A percentile compares a stretch with the other conserved stretches of the same genome.
phyloP scores from a whole-genome alignment of 2,797 vertebrate species.

The Rhincodon typus region DNA sequence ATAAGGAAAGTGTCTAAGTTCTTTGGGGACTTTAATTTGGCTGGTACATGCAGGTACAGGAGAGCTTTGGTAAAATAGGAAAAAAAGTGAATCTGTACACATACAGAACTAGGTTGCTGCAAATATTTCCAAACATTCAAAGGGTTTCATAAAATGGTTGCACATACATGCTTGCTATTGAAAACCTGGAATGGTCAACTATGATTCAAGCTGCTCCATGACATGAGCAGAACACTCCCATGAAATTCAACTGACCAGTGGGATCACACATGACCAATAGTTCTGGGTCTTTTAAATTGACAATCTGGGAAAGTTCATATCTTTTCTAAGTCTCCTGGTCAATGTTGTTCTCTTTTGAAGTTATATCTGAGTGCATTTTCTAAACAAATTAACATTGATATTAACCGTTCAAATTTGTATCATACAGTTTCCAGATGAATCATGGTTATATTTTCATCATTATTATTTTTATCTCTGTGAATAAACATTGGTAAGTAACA shows the following conservation, averaged over 20 bases:
- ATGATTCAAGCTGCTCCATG: background rate
- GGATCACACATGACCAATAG: background rate
- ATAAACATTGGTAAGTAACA: background rate
- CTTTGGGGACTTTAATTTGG: background rate
- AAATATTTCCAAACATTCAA: background rate
- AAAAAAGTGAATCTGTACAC: background rate
- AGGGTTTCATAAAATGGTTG: background rate
- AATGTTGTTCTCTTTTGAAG: background rate
- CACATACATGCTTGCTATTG: background rate
- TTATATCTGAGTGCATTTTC: background rate
- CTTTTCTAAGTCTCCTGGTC: background rate
- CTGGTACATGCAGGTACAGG: background rate
- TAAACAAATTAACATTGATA: background rate
- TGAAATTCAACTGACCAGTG: background rate
- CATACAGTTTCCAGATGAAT: background rate
- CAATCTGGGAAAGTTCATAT: background rate
- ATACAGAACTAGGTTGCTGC: background rate
- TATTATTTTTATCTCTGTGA: background rate
- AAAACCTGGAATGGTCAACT: background rate
- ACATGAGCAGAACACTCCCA: background rate
- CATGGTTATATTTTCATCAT: background rate
- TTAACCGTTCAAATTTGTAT: background rate
- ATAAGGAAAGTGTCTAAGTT: background rate
- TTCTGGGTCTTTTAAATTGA: background rate
- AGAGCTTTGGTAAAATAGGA: background rate